A percentile compares a stretch with the other conserved stretches of the same genome.
Conservation (phyloP, 2,888 invertebrate species). For the Dryadula phaetusa region DNA sequence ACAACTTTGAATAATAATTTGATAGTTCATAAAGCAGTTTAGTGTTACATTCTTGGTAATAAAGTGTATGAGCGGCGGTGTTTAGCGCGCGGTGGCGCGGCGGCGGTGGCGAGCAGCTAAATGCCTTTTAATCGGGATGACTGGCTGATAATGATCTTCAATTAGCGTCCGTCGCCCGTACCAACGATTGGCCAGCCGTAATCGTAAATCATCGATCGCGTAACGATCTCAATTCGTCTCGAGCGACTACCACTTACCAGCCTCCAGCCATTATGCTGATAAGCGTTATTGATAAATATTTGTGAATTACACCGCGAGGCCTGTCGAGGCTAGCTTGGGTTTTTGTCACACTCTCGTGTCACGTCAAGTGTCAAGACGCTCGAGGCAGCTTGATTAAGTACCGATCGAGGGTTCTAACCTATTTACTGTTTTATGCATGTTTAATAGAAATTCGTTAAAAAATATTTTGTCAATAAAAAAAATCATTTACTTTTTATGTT, state of each 20-base stretch:
- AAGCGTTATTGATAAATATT: slow-evolving; percentile 28
- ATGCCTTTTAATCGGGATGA: slow-evolving; percentile 75
- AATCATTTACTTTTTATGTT: no score
- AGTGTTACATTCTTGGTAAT: background rate
- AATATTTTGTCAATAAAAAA: no score
- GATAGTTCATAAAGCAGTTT: background rate
- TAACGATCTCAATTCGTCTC: slow-evolving; percentile 23
- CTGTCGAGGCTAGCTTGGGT: background rate
- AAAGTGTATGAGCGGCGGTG: background rate
- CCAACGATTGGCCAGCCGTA: slow-evolving; percentile 20
- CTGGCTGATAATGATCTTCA: slow-evolving; percentile 73
- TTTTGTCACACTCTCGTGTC: slow-evolving; percentile 25
- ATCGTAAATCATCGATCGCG: slow-evolving; percentile 25
- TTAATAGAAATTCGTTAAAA: slow-evolving; percentile 3
- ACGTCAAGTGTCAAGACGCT: slow-evolving; percentile 21
- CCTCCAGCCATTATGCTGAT: slow-evolving; percentile 18
- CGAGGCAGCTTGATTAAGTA: slow-evolving; percentile 22
- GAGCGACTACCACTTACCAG: slow-evolving; percentile 16
- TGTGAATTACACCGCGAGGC: slow-evolving; percentile 20
- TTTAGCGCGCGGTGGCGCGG: background rate
- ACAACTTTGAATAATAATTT: slow-evolving; percentile 20
- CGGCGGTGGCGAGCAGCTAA: slow-evolving; percentile 44
- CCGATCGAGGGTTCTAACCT: slow-evolving; percentile 20
- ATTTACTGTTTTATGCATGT: slow-evolving; percentile 20
- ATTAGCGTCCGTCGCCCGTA: slow-evolving; percentile 58